Evolutionary conservation across 2,888 invertebrate species (phyloP).

Genomic region (Meghimatium bilineatum): DNA sequence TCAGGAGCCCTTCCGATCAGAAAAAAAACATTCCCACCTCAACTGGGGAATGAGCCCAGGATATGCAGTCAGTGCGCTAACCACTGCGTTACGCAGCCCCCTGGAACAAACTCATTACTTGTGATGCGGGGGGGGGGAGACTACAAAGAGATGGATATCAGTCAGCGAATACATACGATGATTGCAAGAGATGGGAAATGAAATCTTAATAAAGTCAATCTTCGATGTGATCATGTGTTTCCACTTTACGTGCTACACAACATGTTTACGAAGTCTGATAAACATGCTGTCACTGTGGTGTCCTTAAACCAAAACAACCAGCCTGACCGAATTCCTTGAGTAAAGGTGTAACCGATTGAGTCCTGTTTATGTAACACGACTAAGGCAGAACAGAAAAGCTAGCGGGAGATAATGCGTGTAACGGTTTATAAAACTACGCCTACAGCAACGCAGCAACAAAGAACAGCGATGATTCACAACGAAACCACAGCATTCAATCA

Average conservation of each 20-base stretch:
- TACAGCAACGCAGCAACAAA: conserved; percentile 6
- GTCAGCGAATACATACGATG: too few relatives aligned
- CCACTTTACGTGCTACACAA: background rate
- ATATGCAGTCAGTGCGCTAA: too few relatives aligned
- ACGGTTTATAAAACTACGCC: background rate
- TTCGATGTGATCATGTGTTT: too few relatives aligned
- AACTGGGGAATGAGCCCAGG: too few relatives aligned
- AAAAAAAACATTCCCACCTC: too few relatives aligned
- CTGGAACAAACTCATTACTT: too few relatives aligned
- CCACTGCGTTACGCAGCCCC: too few relatives aligned
- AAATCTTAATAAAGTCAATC: too few relatives aligned
- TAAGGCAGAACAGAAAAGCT: background rate
- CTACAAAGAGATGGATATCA: too few relatives aligned
- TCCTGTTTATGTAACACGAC: background rate
- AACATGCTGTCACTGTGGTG: background rate
- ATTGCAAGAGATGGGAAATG: too few relatives aligned
- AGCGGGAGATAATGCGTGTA: background rate
- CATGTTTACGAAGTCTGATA: background rate
- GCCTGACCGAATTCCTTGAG: conserved; percentile 1
- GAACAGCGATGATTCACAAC: background rate
- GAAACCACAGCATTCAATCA: conserved; percentile 30
- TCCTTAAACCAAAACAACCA: background rate
- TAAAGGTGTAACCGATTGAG: background rate
- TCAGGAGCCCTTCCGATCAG: too few relatives aligned
- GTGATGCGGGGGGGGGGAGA: too few relatives aligned